Conservation (phyloP, 2,888 invertebrate species). For the Deilephila elpenor region DNA sequence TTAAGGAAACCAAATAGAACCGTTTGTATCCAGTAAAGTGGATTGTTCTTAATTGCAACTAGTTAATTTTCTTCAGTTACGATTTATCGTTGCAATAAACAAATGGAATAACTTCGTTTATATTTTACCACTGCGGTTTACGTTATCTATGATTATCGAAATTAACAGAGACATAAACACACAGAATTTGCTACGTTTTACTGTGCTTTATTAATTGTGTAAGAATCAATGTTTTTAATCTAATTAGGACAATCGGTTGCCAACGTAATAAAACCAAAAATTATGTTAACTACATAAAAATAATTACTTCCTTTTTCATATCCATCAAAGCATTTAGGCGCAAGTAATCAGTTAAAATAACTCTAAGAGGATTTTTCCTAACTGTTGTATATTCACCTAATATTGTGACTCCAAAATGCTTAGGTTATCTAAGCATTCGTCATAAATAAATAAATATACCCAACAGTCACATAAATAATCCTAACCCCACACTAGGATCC, state of each 20-base stretch:
- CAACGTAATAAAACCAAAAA: not conserved
- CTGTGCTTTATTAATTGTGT: not conserved
- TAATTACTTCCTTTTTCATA: no score
- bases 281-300: not conserved
- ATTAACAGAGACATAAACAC: constrained; percentile 1
- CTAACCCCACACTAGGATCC: no score
- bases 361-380: no score
- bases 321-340: not conserved
- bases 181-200: not conserved
- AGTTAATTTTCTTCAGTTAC: constrained; percentile 35
- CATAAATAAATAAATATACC: no score
- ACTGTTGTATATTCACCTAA: no score
- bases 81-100: constrained; percentile 39
- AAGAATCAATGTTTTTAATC: not conserved
- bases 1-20: constrained; percentile 30
- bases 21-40: constrained; percentile 29
- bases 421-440: no score
- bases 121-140: constrained; percentile 27
- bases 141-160: not conserved
- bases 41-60: constrained; percentile 34
- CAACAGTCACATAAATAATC: no score
- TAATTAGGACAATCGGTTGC: not conserved
- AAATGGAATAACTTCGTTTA: constrained; percentile 28
- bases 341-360: not conserved
- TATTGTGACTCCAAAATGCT: no score